Percentiles rank a stretch among this genome's conserved stretches.
Evolutionary conservation across 2,113 vertebrate genomes (phyloP).

Genomic region (Tiliqua scincoides): DNA sequence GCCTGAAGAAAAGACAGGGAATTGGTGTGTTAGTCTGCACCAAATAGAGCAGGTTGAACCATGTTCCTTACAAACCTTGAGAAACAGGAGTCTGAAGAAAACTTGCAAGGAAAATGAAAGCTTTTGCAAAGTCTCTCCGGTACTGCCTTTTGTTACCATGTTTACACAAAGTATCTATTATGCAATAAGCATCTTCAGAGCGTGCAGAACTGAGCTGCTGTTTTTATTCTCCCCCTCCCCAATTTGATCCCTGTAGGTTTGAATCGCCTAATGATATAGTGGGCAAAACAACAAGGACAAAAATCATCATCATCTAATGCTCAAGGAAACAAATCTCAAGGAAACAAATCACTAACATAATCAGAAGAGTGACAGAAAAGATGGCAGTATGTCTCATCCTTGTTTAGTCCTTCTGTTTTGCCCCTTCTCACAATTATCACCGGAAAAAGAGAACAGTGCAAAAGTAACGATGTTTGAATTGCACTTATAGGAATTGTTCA

Average conservation of each 20-base stretch:
- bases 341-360: conserved; percentile 26
- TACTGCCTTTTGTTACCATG: conserved; percentile 19
- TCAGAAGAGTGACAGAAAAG: conserved; percentile 37
- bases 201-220: conserved; percentile 19
- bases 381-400: background rate
- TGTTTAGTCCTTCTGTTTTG: conserved; percentile 19
- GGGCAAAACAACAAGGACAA: conserved; percentile 27
- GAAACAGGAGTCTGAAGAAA: conserved; percentile 31
- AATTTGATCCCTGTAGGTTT: conserved; percentile 33
- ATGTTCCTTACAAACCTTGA: conserved; percentile 32
- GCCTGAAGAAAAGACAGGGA: conserved; percentile 15
- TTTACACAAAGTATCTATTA: conserved; percentile 45
- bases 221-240: conserved; percentile 7
- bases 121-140: conserved; percentile 32
- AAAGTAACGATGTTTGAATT: conserved; percentile 16
- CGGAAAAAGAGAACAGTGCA: conserved; percentile 4
- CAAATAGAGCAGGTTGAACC: conserved; percentile 51
- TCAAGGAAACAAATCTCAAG: conserved; percentile 36
- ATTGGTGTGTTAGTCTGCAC: conserved; percentile 11
- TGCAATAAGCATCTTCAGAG: conserved; percentile 49
- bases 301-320: background rate
- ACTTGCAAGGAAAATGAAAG: conserved; percentile 45
- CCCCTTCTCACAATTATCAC: background rate
- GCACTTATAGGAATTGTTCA: background rate
- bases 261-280: conserved; percentile 42